Evolutionary conservation across 2,113 vertebrate genomes (phyloP).

Genomic region (Atrichornis clamosus): DNA sequence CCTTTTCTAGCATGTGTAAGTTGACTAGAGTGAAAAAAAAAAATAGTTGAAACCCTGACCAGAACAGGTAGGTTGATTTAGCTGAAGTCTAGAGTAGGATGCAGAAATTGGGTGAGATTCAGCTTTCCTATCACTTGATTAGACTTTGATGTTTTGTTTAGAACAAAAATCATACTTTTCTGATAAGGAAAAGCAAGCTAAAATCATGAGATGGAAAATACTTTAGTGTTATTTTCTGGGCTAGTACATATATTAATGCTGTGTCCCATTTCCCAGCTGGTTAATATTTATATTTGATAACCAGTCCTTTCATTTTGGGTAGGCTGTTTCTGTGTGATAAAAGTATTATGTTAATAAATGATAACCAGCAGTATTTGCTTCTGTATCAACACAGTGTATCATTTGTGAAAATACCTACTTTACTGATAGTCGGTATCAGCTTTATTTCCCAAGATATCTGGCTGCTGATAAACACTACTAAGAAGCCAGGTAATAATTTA

Average conservation of each 20-base stretch:
- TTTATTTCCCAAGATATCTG: not conserved
- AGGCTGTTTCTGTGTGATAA: not conserved
- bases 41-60: not conserved
- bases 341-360: not conserved
- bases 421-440: not conserved
- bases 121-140: not conserved
- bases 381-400: not conserved
- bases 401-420: not conserved
- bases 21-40: not conserved
- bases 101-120: not conserved
- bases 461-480: not conserved
- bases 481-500: not conserved
- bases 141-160: not conserved
- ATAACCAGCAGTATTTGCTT: not conserved
- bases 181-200: not conserved
- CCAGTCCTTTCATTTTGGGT: not conserved
- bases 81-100: not conserved
- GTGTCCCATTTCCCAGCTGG: not conserved
- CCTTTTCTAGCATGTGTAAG: not conserved
- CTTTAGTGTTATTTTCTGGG: not conserved
- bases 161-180: not conserved
- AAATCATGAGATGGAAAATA: not conserved
- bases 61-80: not conserved
- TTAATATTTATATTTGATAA: not conserved
- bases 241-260: not conserved